Base-by-base conservation (phyloP, 2,113 vertebrate genomes). In the Hassar affinis region DNA sequence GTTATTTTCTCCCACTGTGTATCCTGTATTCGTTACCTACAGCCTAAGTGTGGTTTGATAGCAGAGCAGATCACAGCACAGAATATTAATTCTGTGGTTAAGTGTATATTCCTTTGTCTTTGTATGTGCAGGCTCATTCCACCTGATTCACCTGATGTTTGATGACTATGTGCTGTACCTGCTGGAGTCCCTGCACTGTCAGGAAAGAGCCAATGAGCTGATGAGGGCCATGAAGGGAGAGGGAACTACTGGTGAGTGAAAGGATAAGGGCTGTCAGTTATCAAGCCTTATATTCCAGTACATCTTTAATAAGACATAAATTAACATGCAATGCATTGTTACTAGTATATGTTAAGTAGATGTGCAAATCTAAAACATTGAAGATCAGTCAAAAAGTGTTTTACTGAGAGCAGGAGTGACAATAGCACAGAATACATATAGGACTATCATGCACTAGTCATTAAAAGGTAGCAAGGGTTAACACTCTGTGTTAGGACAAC, bases 121-220 rank as follows among this genome's bases (percentile, higher is more conserved):
- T n/a, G 25, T 86, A 81, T 88, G 69, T 35, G 68, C 92, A 99
- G 98, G 98, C 20, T 99, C 98, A 72, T 99, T 99, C 87, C 98
- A 99, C 92, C 94, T 99, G 90, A 99, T 99, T 85, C 98, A 99
- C 79, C 91, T 99, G 92, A 99, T 99, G 96, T 99, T 99, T 69
- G 98, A 99, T 86, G 98, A 99, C 89, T 99, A 99, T 1, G 98
- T 99, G 77, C 95, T 99, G 79, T 99, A 98, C 91, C 93, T 99
- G 88, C 91, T 99, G 89, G 98, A 99, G 88, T 99, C 98, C 12
- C 94, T 99, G 75, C 98, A 99, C 86, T 99, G 96, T 89, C 98
- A 99, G 92, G 98, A 99, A 90, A 94, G 96, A 82, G 97, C 98
- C 92, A 98, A 95, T 15, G 98, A 99, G 87, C 95, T 99, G 71